Percentiles rank a stretch among this genome's conserved stretches.
Evolutionary conservation across 2,888 invertebrate genomes (phyloP).

Genomic region (Pandemis heparana): DNA sequence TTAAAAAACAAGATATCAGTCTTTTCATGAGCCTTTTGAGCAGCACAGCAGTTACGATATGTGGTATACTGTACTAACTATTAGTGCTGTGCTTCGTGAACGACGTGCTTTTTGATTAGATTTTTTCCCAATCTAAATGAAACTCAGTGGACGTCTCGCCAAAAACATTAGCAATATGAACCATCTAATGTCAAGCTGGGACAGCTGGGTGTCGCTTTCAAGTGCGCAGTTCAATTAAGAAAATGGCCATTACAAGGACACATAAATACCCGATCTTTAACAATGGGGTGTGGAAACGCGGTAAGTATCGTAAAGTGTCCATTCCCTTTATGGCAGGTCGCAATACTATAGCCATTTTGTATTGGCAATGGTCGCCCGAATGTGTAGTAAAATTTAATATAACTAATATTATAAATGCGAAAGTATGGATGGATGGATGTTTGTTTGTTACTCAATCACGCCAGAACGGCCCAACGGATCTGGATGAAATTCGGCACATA

Average conservation of each 20-base stretch:
- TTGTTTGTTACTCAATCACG: too few relatives aligned
- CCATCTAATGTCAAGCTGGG: slow-evolving; percentile 19
- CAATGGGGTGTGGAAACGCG: slow-evolving; percentile 37
- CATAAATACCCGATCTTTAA: slow-evolving; percentile 36
- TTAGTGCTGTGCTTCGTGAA: neutral
- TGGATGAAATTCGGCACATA: too few relatives aligned
- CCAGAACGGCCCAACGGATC: too few relatives aligned
- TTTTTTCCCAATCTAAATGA: neutral
- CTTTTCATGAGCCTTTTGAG: too few relatives aligned
- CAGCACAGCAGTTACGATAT: too few relatives aligned
- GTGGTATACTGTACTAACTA: too few relatives aligned
- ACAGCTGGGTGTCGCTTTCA: slow-evolving; percentile 15
- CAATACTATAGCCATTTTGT: neutral
- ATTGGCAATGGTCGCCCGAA: neutral
- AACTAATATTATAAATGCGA: too few relatives aligned
- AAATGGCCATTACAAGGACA: slow-evolving; percentile 40
- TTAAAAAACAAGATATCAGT: too few relatives aligned
- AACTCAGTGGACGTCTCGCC: slow-evolving; percentile 9
- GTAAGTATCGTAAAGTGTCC: slow-evolving; percentile 28
- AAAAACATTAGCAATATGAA: slow-evolving; percentile 23
- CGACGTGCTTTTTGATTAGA: too few relatives aligned
- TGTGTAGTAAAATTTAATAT: neutral
- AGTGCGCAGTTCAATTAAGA: slow-evolving; percentile 43
- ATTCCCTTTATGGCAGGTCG: slow-evolving; percentile 20
- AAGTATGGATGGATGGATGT: too few relatives aligned